A percentile compares a stretch with the other conserved stretches of the same genome.
Evolutionary conservation across 1,140 invertebrate species (phyloP).

Genomic region (Anthonomus grandis): DNA sequence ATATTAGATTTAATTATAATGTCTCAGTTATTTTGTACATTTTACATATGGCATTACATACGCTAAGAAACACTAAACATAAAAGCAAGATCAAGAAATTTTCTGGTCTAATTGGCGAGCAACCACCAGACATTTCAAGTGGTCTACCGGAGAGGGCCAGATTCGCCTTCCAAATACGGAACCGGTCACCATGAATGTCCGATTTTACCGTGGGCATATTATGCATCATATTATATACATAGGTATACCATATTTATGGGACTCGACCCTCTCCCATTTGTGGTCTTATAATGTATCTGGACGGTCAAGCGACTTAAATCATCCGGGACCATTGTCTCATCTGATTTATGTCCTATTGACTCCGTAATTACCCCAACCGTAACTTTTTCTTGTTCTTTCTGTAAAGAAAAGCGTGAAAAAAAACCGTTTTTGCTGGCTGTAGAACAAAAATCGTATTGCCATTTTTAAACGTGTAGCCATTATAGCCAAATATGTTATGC

Average conservation of each 20-base stretch:
- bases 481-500: no score
- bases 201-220: no score
- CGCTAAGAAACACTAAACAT: no score
- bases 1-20: no score
- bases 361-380: constrained; percentile 16
- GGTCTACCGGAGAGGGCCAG: neutral
- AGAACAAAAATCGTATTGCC: no score
- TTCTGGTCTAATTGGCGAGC: constrained; percentile 10
- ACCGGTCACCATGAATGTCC: neutral
- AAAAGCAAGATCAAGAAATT: constrained; percentile 6
- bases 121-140: constrained; percentile 4
- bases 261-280: neutral
- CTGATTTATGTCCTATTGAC: neutral
- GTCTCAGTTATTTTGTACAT: no score
- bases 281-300: neutral
- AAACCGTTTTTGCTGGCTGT: no score
- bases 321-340: constrained; percentile 8
- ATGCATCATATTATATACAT: no score
- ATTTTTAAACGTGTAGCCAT: no score
- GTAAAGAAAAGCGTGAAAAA: neutral
- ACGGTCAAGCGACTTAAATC: constrained; percentile 15
- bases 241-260: constrained; percentile 3
- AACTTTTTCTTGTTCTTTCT: neutral
- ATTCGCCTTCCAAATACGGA: neutral
- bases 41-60: no score